Percentiles rank a stretch among this genome's conserved stretches.
Evolutionary conservation across 2,797 vertebrate genomes (phyloP).

Genomic region (Syndactyla subalaris): DNA sequence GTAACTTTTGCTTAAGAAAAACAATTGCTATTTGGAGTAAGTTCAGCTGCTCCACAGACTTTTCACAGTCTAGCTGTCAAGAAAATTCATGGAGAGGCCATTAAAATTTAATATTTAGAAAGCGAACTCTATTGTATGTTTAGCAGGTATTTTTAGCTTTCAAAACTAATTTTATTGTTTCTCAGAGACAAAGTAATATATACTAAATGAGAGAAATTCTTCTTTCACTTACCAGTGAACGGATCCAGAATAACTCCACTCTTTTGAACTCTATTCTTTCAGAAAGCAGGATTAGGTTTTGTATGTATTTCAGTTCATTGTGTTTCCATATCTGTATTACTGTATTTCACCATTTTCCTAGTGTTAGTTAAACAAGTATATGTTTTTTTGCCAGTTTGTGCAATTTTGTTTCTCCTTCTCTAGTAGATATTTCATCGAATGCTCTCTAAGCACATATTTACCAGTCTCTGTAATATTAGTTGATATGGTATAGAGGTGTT

Average conservation of each 20-base stretch:
- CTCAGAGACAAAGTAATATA: background rate
- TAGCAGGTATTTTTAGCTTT: constrained; percentile 35
- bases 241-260: background rate
- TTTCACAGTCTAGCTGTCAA: background rate
- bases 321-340: background rate
- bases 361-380: background rate
- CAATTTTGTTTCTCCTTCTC: constrained; percentile 32
- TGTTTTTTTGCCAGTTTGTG: background rate
- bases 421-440: background rate
- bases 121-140: background rate
- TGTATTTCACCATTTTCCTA: background rate
- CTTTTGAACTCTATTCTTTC: background rate
- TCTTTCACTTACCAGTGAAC: background rate
- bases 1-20: constrained; percentile 15
- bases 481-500: constrained; percentile 35
- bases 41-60: background rate
- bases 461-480: constrained; percentile 28
- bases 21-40: background rate
- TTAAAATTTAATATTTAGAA: constrained; percentile 27
- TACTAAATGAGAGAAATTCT: background rate
- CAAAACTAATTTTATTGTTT: constrained; percentile 15
- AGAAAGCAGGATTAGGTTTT: background rate
- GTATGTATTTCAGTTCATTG: background rate
- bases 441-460: constrained; percentile 47
- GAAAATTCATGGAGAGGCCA: background rate